A percentile compares a stretch with the other conserved stretches of the same genome.
Conservation (phyloP, 2,888 invertebrate genomes). For the Trichacis sp. region DNA sequence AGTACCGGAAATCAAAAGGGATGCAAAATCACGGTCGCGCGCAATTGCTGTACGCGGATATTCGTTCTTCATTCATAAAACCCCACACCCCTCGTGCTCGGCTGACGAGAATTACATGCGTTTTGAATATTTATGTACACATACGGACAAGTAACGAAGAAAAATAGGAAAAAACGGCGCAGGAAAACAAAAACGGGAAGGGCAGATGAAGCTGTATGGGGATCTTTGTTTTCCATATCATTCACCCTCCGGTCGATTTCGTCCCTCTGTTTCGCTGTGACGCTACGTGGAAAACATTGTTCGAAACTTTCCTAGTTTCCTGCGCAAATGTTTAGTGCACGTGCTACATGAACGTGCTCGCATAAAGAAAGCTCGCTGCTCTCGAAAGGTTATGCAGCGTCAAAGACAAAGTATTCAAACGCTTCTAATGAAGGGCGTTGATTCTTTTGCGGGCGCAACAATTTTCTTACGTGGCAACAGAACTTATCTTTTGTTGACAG, state of each 20-base stretch:
- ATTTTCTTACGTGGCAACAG: conserved; percentile 15
- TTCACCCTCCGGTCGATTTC: conserved; percentile 4
- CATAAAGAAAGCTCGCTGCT: conserved; percentile 22
- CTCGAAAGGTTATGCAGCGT: conserved; percentile 10
- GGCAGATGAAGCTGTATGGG: background rate
- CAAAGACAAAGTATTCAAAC: conserved; percentile 16
- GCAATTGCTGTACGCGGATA: background rate
- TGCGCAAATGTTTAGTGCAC: conserved; percentile 26
- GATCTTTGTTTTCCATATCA: conserved; percentile 5
- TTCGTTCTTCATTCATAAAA: background rate
- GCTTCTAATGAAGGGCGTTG: conserved; percentile 16
- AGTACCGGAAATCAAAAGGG: conserved; percentile 38
- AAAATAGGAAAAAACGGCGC: conserved; percentile 15
- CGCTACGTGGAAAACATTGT: conserved; percentile 24
- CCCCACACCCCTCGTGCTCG: background rate
- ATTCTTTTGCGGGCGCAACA: conserved; percentile 21
- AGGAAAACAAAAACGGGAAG: conserved; percentile 7
- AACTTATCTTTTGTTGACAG: too few relatives aligned
- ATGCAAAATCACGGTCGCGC: background rate
- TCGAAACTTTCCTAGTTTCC: conserved; percentile 21
- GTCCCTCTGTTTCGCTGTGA: conserved; percentile 22
- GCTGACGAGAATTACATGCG: conserved; percentile 33
- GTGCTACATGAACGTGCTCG: conserved; percentile 28
- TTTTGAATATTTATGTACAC: conserved; percentile 40
- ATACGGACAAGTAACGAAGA: conserved; percentile 22